Percentiles rank a stretch among this genome's conserved stretches.
Conservation (phyloP, 1,140 invertebrate genomes). For the Nixonia krombeini region DNA sequence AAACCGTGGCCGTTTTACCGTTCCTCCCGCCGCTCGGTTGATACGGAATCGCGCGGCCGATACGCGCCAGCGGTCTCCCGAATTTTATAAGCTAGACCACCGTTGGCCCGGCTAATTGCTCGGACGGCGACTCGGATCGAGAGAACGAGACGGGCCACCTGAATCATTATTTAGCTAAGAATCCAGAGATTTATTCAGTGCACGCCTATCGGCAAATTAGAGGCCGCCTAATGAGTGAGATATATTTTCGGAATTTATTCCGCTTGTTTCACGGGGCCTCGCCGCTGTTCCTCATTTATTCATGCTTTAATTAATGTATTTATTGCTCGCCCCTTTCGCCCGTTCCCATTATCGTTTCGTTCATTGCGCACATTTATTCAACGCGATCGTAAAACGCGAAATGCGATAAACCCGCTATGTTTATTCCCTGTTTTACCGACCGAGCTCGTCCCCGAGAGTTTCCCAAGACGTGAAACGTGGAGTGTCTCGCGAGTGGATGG, state of each 20-base stretch:
- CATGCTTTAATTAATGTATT: background rate
- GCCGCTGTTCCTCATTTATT: background rate
- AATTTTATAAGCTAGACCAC: constrained; percentile 1
- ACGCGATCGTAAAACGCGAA: no score
- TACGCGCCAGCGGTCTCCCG: background rate
- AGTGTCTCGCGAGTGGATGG: no score
- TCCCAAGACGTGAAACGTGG: no score
- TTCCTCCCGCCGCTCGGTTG: no score
- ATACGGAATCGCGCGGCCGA: background rate
- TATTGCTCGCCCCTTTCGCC: no score
- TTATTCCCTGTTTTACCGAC: no score
- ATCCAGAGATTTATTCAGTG: constrained; percentile 3
- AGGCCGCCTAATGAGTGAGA: constrained; percentile 1
- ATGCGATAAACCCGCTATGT: no score
- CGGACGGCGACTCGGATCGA: background rate
- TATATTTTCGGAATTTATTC: constrained; percentile 1
- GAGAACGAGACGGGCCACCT: background rate
- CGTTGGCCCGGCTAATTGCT: background rate
- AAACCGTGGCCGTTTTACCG: no score
- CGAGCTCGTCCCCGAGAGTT: no score
- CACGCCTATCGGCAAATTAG: constrained; percentile 6
- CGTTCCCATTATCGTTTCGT: no score
- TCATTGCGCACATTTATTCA: no score
- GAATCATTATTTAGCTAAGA: constrained; percentile 2
- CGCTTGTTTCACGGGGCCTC: background rate